phyloP scores from a whole-genome alignment of 2,113 vertebrate species.

The Vidua chalybeata region DNA sequence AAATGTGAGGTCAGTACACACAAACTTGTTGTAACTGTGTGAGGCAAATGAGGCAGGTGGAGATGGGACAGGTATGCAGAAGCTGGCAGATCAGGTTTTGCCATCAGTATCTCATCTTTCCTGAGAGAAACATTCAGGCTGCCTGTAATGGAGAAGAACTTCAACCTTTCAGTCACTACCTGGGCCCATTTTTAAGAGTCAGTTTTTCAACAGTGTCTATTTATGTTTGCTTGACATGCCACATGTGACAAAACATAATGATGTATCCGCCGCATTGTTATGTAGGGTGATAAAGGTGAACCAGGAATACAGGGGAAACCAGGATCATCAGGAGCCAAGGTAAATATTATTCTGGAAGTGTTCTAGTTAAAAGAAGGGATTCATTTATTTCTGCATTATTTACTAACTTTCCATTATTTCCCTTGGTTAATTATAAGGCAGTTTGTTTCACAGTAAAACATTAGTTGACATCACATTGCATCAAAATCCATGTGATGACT shows the following conservation, averaged over 20 bases:
- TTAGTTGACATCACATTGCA: not conserved
- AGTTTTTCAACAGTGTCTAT: not conserved
- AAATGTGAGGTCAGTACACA: not conserved
- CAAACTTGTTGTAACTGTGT: not conserved
- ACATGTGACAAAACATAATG: not conserved
- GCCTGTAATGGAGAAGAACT: not conserved
- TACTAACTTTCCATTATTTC: not conserved
- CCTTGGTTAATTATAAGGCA: not conserved
- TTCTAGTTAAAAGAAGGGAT: not conserved
- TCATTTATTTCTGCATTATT: not conserved
- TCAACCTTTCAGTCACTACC: not conserved
- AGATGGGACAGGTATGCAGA: not conserved
- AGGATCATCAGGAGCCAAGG: constrained; percentile 82
- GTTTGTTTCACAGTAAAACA: not conserved
- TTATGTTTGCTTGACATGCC: not conserved
- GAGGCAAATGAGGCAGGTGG: not conserved
- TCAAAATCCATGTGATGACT: not conserved
- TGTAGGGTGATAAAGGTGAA: constrained; percentile 89
- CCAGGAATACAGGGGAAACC: constrained; percentile 80
- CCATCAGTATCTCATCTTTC: not conserved
- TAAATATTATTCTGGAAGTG: constrained; percentile 59
- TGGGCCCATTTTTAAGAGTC: not conserved
- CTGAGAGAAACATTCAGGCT: not conserved
- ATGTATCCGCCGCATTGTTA: not conserved
- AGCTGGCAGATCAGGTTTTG: not conserved